These are phyloP conservation scores for Porites divaricata DNA, from an alignment of 92 coral and sea anemone genomes.

Conservation along the genomic window DNA sequence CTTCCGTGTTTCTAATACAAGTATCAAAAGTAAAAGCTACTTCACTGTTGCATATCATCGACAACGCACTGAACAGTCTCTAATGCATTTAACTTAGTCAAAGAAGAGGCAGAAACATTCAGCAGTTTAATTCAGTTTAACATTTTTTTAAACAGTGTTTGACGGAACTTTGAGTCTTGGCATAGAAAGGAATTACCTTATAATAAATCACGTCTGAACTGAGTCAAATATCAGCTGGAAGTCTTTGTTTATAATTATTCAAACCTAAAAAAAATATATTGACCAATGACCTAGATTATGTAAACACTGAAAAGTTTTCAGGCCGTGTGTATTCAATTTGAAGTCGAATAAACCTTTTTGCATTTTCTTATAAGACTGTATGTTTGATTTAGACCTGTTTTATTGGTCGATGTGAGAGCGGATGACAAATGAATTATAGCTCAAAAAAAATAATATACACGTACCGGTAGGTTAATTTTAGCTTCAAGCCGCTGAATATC, in stretches of 20 bases:
- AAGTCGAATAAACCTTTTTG: no score
- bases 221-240: no score
- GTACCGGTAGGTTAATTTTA: not conserved
- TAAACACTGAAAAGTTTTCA: not conserved
- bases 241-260: not conserved
- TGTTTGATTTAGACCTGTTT: not conserved
- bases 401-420: not conserved
- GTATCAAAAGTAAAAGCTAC: not conserved
- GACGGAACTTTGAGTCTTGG: slow-evolving; percentile 2
- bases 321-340: not conserved
- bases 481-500: not conserved
- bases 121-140: not conserved
- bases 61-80: not conserved
- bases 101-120: not conserved
- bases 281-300: not conserved
- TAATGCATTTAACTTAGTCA: not conserved
- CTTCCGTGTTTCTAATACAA: not conserved
- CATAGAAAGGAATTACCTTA: slow-evolving; percentile 17
- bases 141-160: not conserved
- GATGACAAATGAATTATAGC: not conserved
- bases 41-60: no score
- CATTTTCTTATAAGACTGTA: not conserved
- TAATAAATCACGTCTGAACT: no score
- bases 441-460: no score
- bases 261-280: not conserved